Base-by-base conservation (phyloP, 2,888 invertebrate genomes). In the Archips xylosteana region DNA sequence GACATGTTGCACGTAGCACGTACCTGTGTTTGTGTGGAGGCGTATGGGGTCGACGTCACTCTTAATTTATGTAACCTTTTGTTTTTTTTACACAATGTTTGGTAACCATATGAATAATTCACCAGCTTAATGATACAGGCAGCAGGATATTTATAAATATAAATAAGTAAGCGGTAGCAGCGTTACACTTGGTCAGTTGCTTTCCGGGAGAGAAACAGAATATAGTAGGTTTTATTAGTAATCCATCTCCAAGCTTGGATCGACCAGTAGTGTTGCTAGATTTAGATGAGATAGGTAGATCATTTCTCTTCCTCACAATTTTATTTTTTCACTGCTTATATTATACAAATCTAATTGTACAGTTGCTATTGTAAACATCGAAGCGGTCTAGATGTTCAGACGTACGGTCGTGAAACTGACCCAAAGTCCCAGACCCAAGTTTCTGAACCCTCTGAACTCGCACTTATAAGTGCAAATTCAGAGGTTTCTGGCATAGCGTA, bases 1-100 rank as follows among this genome's bases (percentile, higher is more conserved):
- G 94, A 92, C 93, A 93, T 95, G 87, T 86, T 82, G 88, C 86
- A 87, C 85, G 84, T 83, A 82, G n/a, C 92, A 92, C 91, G 91
- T 92, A 90, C 85, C 83, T 85, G 83, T 80, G 79, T 82, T 83
- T 84, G 81, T 83, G 71, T 51, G 72, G 75, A 75, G 71, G 61
- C 70, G 71, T 75, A 65, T 12, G 39, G 64, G 64, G 64, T 23
- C 63, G 49, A 36, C 51, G 70, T 74, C 74, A 70, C 74, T 74
- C 65, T 70, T 74, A 60, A 65, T 70, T 74, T 73, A 60, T 73
- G 49, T 45, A 69, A 36, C 63, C 59, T 73, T 73, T 73, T 73
- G 68, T 73, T 64, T 47, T 47, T 54, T 66, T 42, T 62, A 23
- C 15, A 54, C 72, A 36, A 39, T 68, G 57, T 64, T 57, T 72